Percentiles rank a stretch among this genome's conserved stretches.
These are phyloP conservation scores for Crambe crambe DNA, from an alignment of 37 sponge, comb jelly and placozoan genomes.

Conservation along the genomic window DNA sequence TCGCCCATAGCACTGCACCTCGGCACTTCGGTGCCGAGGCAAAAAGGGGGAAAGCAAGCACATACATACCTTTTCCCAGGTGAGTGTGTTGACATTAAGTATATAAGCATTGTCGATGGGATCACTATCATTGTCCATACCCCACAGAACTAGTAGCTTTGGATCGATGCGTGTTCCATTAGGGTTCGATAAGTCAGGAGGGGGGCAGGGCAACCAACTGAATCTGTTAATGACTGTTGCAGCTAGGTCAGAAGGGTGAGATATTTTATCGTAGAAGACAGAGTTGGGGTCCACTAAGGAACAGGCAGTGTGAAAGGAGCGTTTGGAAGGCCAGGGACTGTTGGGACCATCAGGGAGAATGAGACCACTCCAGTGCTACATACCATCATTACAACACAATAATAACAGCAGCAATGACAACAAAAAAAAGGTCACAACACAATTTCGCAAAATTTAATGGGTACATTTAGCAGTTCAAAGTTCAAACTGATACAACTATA, in stretches of 20 bases:
- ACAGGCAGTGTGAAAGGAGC: slow-evolving; percentile 60
- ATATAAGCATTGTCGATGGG: slow-evolving; percentile 53
- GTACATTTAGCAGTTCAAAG: too few species aligned
- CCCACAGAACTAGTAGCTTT: slow-evolving; percentile 62
- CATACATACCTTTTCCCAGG: slow-evolving; percentile 37
- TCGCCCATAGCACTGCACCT: background rate
- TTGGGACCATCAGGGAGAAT: background rate
- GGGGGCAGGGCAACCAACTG: slow-evolving; percentile 54
- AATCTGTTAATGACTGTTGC: background rate
- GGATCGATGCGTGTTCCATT: background rate
- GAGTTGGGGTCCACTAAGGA: slow-evolving; percentile 38
- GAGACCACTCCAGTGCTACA: slow-evolving; percentile 58
- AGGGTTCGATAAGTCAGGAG: slow-evolving; percentile 37
- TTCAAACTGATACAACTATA: too few species aligned
- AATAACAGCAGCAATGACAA: background rate
- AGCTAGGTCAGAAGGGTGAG: background rate
- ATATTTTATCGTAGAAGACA: slow-evolving; percentile 13
- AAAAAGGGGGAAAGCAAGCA: too few species aligned
- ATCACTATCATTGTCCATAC: slow-evolving; percentile 59
- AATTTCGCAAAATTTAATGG: too few species aligned
- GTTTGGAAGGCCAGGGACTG: slow-evolving; percentile 45
- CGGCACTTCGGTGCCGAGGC: too few species aligned
- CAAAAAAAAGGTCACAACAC: background rate
- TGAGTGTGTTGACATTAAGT: slow-evolving; percentile 39
- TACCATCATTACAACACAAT: too few species aligned